These are phyloP conservation scores for Drosophila siamana DNA, from an alignment of 2,888 invertebrate genomes.

Conservation along the genomic window DNA sequence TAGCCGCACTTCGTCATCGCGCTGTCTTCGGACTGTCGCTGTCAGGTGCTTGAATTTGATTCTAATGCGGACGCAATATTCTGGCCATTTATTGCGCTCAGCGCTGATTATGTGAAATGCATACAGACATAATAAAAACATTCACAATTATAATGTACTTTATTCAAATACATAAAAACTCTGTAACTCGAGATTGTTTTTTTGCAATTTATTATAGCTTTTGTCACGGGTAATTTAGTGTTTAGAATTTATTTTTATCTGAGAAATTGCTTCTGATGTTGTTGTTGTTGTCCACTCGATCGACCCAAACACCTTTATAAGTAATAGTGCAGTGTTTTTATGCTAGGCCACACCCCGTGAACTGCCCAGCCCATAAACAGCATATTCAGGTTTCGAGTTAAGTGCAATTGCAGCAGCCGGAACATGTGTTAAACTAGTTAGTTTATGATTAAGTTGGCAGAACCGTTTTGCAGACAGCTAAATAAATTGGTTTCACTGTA, in stretches of 20 bases:
- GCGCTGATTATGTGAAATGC: neutral
- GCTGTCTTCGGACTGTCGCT: conserved; percentile 48
- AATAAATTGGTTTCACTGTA: neutral
- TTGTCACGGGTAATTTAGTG: neutral
- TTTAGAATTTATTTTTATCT: neutral
- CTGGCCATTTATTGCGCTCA: neutral
- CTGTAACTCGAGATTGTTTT: no score
- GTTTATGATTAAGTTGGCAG: conserved; percentile 34
- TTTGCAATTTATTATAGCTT: neutral
- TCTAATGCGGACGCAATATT: conserved; percentile 57
- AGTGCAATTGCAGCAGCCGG: conserved; percentile 36
- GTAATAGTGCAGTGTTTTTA: conserved; percentile 12
- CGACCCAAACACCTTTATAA: conserved; percentile 18
- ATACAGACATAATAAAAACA: neutral
- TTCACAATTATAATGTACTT: neutral
- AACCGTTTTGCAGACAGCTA: neutral
- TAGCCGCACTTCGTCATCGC: conserved; percentile 39
- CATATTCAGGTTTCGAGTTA: conserved; percentile 37
- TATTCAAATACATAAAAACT: no score
- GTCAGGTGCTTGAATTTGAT: conserved; percentile 54
- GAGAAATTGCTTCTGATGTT: neutral
- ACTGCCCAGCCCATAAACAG: conserved; percentile 45
- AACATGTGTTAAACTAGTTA: conserved; percentile 57
- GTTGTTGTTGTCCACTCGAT: neutral
- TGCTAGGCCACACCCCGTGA: conserved; percentile 24